A percentile compares a stretch with the other conserved stretches of the same genome.
Conservation (phyloP, 1,140 invertebrate genomes). For the Ruditapes philippinarum region DNA sequence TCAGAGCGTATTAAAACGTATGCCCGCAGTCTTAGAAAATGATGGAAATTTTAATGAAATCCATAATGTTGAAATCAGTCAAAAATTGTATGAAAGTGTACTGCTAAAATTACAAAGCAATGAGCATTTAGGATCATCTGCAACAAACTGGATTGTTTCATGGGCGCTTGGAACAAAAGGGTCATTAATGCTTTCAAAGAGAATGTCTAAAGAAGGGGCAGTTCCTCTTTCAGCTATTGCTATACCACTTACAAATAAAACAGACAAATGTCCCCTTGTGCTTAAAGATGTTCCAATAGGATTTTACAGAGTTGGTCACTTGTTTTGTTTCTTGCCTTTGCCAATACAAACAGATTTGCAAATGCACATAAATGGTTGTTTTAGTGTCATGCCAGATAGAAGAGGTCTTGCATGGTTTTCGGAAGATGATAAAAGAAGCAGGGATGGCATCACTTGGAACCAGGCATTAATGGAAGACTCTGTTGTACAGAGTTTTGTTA, state of each 20-base stretch:
- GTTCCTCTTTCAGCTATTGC: constrained; percentile 51
- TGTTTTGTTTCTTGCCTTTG: constrained; percentile 80
- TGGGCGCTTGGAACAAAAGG: not conserved
- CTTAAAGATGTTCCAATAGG: constrained; percentile 8
- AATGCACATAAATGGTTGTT: constrained; percentile 78
- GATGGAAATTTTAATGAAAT: not conserved
- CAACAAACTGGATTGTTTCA: constrained; percentile 31
- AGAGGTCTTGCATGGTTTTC: constrained; percentile 59
- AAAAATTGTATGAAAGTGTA: not conserved
- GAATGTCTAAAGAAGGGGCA: not conserved
- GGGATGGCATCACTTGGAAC: constrained; percentile 6
- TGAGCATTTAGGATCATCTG: not conserved
- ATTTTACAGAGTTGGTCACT: constrained; percentile 28
- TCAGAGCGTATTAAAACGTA: not conserved
- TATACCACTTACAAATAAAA: not conserved
- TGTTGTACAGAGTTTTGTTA: constrained; percentile 14
- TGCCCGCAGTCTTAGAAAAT: not conserved
- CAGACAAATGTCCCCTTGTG: not conserved
- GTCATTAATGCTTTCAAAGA: not conserved
- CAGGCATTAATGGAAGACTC: constrained; percentile 28
- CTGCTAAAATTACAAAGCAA: no score
- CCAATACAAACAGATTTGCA: constrained; percentile 74
- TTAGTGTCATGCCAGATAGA: constrained; percentile 73
- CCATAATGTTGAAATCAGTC: not conserved
- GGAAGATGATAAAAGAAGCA: constrained; percentile 68